Evolutionary conservation across 2,113 vertebrate genomes (phyloP), one percentile per base, ranked within the genome.

Genomic region (Talpa occidentalis): DNA sequence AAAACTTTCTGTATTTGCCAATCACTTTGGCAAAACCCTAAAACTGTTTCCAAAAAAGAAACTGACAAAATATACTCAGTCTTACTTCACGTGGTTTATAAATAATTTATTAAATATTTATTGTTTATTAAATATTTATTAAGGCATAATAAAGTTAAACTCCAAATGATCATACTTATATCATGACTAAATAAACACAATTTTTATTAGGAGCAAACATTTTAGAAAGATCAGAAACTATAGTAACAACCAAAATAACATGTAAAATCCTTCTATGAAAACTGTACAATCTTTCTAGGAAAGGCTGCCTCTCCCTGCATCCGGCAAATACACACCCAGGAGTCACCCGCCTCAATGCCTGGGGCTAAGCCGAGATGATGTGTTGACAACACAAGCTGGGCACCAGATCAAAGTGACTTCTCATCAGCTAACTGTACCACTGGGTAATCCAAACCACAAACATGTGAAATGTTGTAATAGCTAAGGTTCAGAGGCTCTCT

Each of bases 41-140:
- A 84, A 94, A 47, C 17, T 66, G 35, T 24, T 74, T 49, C 54
- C 59, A 28, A 78, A 85, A 80, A 66, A 76, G 10, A 66, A 44
- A 87, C 2, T 47, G 15, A 49, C 24, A 56, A 70, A 84, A 94
- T 78, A 84, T 26, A 74, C 0, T 32, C 28, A 62, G 21, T 30
- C 14, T 73, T 92, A n/a, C 73, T 94, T 89, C 93, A 66, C 76
- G 77, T 30, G 26, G 22, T 47, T 77, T 81, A n/a, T 54, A 95
- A 35, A 67, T 66, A 69, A 85, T 28, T 56, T 62, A 24, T 42
- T 67, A 81, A 88, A 54, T 69, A 59, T 4, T 24, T n/a, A 1
- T 59, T n/a, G n/a, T 28, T 56, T 62, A 24, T 42, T 67, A 81
- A 88, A 54, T 69, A 59, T 4, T 24, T n/a, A 1, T 59, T n/a